Percentiles rank a stretch among this genome's conserved stretches.
These are phyloP conservation scores for Conus betulinus DNA, from an alignment of 1,140 invertebrate genomes.

Conservation along the genomic window DNA sequence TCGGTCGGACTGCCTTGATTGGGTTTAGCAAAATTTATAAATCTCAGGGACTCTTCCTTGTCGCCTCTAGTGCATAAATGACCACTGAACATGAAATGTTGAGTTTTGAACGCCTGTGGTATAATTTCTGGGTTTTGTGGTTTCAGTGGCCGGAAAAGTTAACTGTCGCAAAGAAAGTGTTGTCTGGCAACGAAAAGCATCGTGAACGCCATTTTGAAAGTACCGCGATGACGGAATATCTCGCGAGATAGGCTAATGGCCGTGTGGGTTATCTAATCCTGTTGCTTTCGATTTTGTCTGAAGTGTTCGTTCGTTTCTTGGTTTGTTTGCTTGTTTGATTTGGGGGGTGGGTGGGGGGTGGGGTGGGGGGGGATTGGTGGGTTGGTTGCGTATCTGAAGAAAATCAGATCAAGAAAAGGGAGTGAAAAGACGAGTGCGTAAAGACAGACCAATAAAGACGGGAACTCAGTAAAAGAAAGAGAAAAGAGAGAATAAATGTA, in stretches of 20 bases:
- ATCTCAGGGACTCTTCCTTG: not conserved
- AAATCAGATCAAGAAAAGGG: no score
- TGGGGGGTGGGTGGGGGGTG: no score
- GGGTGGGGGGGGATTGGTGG: not conserved
- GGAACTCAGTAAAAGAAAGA: no score
- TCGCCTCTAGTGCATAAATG: not conserved
- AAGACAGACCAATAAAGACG: no score
- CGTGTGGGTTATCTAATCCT: not conserved
- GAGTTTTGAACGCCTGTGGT: no score
- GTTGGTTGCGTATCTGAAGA: not conserved
- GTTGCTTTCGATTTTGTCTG: not conserved
- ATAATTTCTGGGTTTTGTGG: not conserved
- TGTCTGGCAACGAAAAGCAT: slow-evolving; percentile 24
- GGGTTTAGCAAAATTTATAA: not conserved
- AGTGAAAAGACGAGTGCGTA: no score
- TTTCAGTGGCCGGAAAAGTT: not conserved
- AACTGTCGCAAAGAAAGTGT: not conserved
- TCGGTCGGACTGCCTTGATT: not conserved
- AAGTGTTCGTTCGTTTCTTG: not conserved
- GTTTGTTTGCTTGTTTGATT: no score
- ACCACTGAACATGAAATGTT: not conserved
- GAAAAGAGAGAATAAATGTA: no score
- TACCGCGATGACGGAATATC: not conserved
- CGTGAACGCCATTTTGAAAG: slow-evolving; percentile 16
- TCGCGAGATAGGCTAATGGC: not conserved